A percentile compares a stretch with the other conserved stretches of the same genome.
phyloP scores from a whole-genome alignment of 2,113 vertebrate species.

The Pardalotus punctatus region DNA sequence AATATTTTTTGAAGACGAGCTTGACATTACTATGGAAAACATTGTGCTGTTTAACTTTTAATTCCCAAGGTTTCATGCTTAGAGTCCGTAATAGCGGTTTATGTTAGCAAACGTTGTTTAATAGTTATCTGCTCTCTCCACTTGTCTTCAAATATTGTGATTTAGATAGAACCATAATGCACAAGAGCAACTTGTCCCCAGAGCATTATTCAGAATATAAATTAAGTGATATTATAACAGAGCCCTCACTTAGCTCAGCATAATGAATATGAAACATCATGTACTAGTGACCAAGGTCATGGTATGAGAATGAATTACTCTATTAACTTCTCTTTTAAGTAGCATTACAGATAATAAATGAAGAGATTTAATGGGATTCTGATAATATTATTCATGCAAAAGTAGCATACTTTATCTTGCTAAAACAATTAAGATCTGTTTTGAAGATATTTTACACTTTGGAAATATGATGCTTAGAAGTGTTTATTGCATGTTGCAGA shows the following conservation, averaged over 20 bases:
- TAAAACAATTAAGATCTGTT: conserved; percentile 74
- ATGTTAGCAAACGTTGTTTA: conserved; percentile 77
- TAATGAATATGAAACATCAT: conserved; percentile 95
- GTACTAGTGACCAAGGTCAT: conserved; percentile 91
- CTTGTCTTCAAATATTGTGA: conserved; percentile 90
- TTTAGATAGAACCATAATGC: conserved; percentile 84
- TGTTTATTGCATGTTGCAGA: conserved; percentile 53
- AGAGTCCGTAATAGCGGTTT: conserved; percentile 74
- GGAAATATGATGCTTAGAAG: conserved; percentile 63
- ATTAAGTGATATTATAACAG: conserved; percentile 96
- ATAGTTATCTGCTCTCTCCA: conserved; percentile 84
- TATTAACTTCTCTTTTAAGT: conserved; percentile 94
- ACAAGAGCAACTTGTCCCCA: conserved; percentile 83
- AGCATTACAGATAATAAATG: conserved; percentile 92
- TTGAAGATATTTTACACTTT: conserved; percentile 51
- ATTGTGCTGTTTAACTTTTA: neutral
- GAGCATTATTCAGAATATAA: conserved; percentile 93
- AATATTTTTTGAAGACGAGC: neutral
- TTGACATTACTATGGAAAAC: neutral
- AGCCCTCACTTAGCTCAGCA: conserved; percentile 83
- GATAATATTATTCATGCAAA: conserved; percentile 79
- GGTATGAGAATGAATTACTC: conserved; percentile 91
- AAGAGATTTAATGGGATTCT: conserved; percentile 74
- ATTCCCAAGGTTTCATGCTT: conserved; percentile 21
- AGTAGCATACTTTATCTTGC: conserved; percentile 70